Percentiles rank a stretch among this genome's conserved stretches.
Evolutionary conservation across 2,888 invertebrate genomes (phyloP).

Genomic region (Sympetrum striolatum): DNA sequence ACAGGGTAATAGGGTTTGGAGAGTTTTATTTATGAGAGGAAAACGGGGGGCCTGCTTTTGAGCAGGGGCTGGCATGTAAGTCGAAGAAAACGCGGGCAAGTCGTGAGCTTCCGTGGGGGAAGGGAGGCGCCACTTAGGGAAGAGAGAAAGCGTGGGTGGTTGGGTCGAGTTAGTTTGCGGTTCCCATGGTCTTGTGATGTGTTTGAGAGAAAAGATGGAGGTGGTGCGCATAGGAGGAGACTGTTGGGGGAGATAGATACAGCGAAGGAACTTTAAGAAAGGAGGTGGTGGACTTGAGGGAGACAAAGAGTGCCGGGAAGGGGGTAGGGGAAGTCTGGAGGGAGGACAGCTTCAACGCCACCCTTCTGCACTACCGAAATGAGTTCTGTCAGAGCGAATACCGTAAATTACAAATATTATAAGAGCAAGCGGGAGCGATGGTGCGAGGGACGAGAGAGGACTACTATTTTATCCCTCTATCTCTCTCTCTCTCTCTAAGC

Average conservation of each 20-base stretch:
- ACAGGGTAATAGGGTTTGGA: neutral
- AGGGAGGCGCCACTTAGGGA: neutral
- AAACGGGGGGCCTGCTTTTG: neutral
- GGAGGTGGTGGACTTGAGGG: neutral
- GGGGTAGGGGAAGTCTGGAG: neutral
- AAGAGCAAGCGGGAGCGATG: neutral
- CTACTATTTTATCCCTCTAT: neutral
- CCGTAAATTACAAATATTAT: constrained; percentile 48
- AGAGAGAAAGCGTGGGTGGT: neutral
- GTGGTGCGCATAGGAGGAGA: neutral
- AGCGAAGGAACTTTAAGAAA: neutral
- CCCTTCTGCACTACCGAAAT: constrained; percentile 47
- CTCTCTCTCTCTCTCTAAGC: neutral
- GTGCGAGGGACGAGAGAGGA: neutral
- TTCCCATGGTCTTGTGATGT: neutral
- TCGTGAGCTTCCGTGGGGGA: neutral
- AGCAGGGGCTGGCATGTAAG: neutral
- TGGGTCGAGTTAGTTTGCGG: neutral
- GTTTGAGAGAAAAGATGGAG: neutral
- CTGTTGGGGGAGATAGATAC: no score
- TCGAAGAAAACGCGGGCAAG: neutral
- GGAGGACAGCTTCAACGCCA: neutral
- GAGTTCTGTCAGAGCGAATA: constrained; percentile 48
- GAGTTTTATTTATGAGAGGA: neutral
- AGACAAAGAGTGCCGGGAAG: neutral